Evolutionary conservation across 2,888 invertebrate species (phyloP).

Genomic region (Agonopterix alstromeriana): DNA sequence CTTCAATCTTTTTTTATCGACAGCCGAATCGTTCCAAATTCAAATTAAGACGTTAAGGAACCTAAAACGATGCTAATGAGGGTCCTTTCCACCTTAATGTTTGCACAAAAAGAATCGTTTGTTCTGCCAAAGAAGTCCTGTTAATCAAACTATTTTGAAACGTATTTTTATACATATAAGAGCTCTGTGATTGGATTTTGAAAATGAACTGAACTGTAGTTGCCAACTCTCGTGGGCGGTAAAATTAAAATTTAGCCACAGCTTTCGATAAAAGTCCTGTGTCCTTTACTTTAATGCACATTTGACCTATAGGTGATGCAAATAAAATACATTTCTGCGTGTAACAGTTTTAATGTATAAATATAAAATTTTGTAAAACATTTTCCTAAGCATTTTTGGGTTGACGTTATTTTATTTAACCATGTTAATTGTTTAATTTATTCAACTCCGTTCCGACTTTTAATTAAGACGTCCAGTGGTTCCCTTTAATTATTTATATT

Average conservation of each 20-base stretch:
- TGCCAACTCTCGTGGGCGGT: conserved; percentile 26
- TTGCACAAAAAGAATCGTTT: conserved; percentile 33
- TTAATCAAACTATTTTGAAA: too few species aligned
- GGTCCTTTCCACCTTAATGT: conserved; percentile 37
- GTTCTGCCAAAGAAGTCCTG: too few species aligned
- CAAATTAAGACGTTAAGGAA: conserved; percentile 60
- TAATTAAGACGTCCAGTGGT: conserved; percentile 58
- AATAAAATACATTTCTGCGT: neutral
- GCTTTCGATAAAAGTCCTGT: conserved; percentile 16
- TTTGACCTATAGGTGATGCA: neutral
- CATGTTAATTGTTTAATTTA: conserved; percentile 31
- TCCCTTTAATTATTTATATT: conserved; percentile 35
- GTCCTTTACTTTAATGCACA: neutral
- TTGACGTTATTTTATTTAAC: neutral
- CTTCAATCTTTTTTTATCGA: conserved; percentile 22
- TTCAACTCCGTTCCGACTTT: conserved; percentile 36
- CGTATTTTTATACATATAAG: too few species aligned
- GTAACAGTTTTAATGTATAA: neutral
- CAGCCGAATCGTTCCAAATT: conserved; percentile 36
- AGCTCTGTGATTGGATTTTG: too few species aligned
- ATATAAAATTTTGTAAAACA: neutral
- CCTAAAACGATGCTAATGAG: conserved; percentile 58
- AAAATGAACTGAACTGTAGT: neutral
- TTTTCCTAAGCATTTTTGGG: neutral
- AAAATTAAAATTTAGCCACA: conserved; percentile 25